These are phyloP conservation scores for Orycteropus afer DNA, from an alignment of 2,113 vertebrate species.

Conservation along the genomic window DNA sequence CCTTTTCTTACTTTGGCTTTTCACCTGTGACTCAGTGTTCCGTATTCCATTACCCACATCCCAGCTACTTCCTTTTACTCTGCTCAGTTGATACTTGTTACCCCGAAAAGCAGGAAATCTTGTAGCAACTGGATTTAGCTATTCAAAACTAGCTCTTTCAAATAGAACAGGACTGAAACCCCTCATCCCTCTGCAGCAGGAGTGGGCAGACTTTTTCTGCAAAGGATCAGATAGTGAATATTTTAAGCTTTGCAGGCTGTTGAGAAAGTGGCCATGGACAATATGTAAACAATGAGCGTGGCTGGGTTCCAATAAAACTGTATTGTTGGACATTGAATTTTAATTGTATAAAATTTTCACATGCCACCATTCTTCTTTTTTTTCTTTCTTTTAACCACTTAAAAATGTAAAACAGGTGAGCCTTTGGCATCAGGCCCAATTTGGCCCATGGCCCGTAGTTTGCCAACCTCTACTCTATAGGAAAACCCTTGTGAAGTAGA, in stretches of 20 bases:
- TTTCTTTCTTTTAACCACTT: not conserved
- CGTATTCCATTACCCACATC: not conserved
- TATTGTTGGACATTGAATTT: not conserved
- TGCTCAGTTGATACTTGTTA: not conserved
- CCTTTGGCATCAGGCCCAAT: not conserved
- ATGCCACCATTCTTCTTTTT: not conserved
- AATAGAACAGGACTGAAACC: not conserved
- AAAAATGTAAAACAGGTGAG: not conserved
- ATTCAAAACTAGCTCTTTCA: not conserved
- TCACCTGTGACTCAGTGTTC: not conserved
- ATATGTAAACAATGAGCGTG: not conserved
- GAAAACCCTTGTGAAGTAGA: not conserved
- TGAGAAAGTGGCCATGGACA: not conserved
- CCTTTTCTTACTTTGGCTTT: not conserved
- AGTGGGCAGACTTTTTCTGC: not conserved
- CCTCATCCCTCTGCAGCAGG: not conserved
- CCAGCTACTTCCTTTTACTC: not conserved
- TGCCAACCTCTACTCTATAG: not conserved
- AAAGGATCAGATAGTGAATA: not conserved
- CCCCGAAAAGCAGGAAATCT: not conserved
- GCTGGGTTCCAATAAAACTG: not conserved
- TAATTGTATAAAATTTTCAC: not conserved
- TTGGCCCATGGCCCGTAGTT: not conserved
- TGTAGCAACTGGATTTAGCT: not conserved
- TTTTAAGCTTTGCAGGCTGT: not conserved